Evolutionary conservation across 30 jellyfish, hydroid and myxozoan genomes (phyloP).

Genomic region (Hydractinia symbiolongicarpus): DNA sequence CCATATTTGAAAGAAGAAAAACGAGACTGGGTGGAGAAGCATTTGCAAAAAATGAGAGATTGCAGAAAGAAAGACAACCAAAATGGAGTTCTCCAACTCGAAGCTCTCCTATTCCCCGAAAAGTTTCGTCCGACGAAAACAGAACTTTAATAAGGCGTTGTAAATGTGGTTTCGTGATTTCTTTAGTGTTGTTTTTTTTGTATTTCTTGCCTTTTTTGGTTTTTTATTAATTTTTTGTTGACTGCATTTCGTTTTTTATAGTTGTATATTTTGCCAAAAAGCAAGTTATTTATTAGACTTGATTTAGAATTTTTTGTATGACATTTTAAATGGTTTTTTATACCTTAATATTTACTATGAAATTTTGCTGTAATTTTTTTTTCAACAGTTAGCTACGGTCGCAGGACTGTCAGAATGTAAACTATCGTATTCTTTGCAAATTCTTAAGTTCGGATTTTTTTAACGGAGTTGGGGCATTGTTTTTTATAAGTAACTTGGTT

Average conservation of each 20-base stretch:
- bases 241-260: not conserved
- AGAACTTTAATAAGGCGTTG: not conserved
- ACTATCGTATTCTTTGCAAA: no score
- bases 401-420: no score
- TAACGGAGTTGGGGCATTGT: no score
- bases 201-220: not conserved
- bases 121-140: not conserved
- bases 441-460: no score
- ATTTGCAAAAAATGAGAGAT: conserved; percentile 7
- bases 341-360: no score
- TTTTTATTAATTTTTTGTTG: not conserved
- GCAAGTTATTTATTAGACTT: no score
- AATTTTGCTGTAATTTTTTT: no score
- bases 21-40: conserved; percentile 27
- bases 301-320: no score
- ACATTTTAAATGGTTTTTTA: no score
- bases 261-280: not conserved
- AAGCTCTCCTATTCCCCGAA: conserved; percentile 2
- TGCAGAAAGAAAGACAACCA: not conserved
- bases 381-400: no score
- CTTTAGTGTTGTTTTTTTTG: not conserved
- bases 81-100: not conserved
- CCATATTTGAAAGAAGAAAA: not conserved
- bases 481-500: no score
- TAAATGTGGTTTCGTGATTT: not conserved